Evolutionary conservation across 2,888 invertebrate species (phyloP).

Genomic region (Tridacna gigas): DNA sequence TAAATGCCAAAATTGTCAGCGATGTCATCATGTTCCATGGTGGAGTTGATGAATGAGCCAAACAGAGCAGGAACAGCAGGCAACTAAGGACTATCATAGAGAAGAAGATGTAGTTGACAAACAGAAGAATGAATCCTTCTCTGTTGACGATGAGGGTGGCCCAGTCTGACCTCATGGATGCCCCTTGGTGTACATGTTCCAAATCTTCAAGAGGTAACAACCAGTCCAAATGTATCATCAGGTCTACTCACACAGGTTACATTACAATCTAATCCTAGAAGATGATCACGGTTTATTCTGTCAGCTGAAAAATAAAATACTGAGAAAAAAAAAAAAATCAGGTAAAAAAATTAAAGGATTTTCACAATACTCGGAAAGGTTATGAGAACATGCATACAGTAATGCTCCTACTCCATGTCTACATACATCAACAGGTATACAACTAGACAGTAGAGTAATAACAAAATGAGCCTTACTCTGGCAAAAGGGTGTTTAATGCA

Average conservation of each 20-base stretch:
- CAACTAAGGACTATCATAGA: constrained; percentile 78
- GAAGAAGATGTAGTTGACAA: constrained; percentile 83
- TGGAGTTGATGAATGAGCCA: constrained; percentile 72
- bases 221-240: constrained; percentile 4
- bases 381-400: too few relatives aligned
- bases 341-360: too few relatives aligned
- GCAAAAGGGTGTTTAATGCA: too few relatives aligned
- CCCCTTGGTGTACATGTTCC: constrained; percentile 1
- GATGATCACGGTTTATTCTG: neutral
- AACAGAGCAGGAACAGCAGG: constrained; percentile 72
- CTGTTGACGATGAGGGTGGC: constrained; percentile 76
- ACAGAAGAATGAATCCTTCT: constrained; percentile 80
- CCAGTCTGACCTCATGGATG: constrained; percentile 77
- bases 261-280: neutral
- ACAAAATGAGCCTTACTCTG: too few relatives aligned
- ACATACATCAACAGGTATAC: too few relatives aligned
- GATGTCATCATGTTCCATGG: constrained; percentile 72
- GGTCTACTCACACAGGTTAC: neutral
- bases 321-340: too few relatives aligned
- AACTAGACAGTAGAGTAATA: too few relatives aligned
- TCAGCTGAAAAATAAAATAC: too few relatives aligned
- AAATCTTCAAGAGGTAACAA: neutral
- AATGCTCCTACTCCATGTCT: too few relatives aligned
- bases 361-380: too few relatives aligned
- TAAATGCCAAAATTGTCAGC: constrained; percentile 77